Base-by-base conservation (phyloP, 2,113 vertebrate species). In the Coregonus clupeaformis region DNA sequence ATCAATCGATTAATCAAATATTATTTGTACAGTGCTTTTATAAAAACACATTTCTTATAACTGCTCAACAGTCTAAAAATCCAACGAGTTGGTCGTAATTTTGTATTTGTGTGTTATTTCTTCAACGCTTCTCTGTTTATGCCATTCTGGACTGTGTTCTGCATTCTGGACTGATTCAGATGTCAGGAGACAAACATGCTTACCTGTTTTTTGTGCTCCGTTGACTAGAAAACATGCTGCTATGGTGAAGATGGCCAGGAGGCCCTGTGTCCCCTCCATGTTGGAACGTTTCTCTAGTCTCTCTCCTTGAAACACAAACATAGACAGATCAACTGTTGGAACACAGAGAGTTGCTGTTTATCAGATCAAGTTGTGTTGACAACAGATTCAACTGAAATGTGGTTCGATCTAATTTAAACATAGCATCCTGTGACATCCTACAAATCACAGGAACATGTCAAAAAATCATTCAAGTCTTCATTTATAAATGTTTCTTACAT, bases 161-260 rank as follows among this genome's bases (percentile, higher is more conserved):
- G 25, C 62, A 1, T 27, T 13, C 11, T 24, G 25, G 5, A 24
- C 13, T 13, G 4, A 27, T 45, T 45, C 42, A 6, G 42, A 4
- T 45, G 42, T 24, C 9, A 27, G 22, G 12, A 64, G 52, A 24
- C 45, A 32, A 36, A 71, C 7, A 62, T 62, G 52, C 25, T 27
- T 76, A 86, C 84, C 84, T 77, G 57, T 72, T 69, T 68, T 75
- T 30, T 86, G 77, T 62, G 75, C 65, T 65, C 30, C 42, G 32
- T 62, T 74, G 3, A 74, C 13, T 22, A 72, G 32, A 36, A 83
- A 71, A 71, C 67, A 71, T 45, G 72, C 75, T 71, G 75, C 24
- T 32, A 75, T 27, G 65, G 79, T 42, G 42, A 81, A 59, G 65
- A 69, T 66, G 27, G 22, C 62, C 22, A 83, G 59, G 22, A 84